Conservation (phyloP, 2,888 invertebrate species). For the Pristionchus maxplancki region DNA sequence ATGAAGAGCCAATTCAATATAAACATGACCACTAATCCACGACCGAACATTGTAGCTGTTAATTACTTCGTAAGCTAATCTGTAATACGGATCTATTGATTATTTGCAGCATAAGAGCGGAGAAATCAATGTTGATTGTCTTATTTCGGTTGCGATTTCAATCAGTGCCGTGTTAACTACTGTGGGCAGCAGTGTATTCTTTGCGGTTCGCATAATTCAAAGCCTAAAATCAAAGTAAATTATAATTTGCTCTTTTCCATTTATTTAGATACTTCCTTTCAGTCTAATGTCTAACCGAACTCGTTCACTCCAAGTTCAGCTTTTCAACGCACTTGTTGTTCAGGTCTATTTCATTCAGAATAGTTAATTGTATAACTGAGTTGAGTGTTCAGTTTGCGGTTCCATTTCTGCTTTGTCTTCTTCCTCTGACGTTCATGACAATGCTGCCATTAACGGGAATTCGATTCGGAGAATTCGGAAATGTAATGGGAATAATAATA, state of each 20-base stretch:
- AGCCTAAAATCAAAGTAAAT: not conserved
- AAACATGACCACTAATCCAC: not conserved
- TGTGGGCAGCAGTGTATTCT: not conserved
- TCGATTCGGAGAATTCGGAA: not conserved
- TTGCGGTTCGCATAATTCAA: not conserved
- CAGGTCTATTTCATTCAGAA: not conserved
- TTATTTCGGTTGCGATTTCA: not conserved
- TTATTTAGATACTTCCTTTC: not conserved
- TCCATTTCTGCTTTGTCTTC: not conserved
- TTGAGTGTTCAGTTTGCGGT: not conserved
- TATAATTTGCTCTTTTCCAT: not conserved
- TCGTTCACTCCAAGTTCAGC: not conserved
- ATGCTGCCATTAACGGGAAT: not conserved
- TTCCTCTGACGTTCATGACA: not conserved
- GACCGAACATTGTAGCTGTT: not conserved
- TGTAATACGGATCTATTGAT: not conserved
- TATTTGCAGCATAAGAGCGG: not conserved
- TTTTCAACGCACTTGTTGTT: not conserved
- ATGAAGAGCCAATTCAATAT: not conserved
- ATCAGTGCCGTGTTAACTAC: not conserved
- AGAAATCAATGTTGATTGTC: not conserved
- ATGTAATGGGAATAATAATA: not conserved
- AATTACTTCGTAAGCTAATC: not conserved
- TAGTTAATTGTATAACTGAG: no score
- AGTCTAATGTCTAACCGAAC: not conserved